phyloP scores from a whole-genome alignment of 2,113 vertebrate species.

The Dolichallabes microphthalmus region DNA sequence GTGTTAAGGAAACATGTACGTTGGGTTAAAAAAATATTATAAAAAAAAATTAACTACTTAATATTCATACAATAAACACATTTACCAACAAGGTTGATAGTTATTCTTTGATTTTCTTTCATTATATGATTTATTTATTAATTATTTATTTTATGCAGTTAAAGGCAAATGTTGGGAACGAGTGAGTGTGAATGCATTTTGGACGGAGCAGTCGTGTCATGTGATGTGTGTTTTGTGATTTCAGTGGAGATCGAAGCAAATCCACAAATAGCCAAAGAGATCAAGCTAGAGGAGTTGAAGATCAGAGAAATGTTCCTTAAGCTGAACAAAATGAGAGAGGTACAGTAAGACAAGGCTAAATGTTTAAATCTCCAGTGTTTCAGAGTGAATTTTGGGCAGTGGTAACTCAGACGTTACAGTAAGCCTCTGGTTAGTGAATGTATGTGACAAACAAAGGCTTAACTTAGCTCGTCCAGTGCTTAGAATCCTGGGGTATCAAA shows the following conservation, averaged over 20 bases:
- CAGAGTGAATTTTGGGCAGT: not conserved
- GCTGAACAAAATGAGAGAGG: slow-evolving; percentile 79
- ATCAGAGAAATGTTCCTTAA: slow-evolving; percentile 70
- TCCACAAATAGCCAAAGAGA: slow-evolving; percentile 60
- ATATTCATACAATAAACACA: not conserved
- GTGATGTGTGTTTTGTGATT: not conserved
- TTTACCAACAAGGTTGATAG: no score
- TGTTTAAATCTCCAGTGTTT: not conserved
- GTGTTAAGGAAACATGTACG: not conserved
- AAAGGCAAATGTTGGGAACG: no score
- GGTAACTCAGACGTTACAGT: not conserved
- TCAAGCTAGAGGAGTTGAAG: slow-evolving; percentile 72
- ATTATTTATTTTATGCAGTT: no score
- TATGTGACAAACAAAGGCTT: no score
- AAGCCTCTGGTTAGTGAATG: no score
- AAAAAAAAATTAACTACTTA: not conserved
- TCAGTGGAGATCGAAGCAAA: slow-evolving; percentile 76
- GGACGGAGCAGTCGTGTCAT: not conserved
- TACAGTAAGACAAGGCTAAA: slow-evolving; percentile 53
- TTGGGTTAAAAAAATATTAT: not conserved
- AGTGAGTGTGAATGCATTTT: not conserved
- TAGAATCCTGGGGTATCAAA: no score
- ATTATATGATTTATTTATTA: no score
- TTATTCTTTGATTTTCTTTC: no score
- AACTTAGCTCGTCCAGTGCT: not conserved